phyloP scores from a whole-genome alignment of 2,113 vertebrate genomes.

The Embiotoca jacksoni region DNA sequence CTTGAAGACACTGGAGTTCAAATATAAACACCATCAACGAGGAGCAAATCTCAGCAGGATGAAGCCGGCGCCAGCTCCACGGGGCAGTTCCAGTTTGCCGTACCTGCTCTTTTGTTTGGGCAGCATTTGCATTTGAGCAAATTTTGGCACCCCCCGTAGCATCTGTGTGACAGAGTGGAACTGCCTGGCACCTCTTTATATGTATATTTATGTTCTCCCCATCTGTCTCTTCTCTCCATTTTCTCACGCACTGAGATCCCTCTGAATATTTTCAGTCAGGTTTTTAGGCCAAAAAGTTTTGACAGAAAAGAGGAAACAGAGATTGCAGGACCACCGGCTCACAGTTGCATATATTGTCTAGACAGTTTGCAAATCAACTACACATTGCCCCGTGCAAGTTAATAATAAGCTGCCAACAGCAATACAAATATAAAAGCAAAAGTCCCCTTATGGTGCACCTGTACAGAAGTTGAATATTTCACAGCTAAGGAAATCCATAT shows the following conservation, averaged over 20 bases:
- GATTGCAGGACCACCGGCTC: slow-evolving; percentile 8
- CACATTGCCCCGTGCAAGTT: neutral
- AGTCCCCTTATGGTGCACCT: slow-evolving; percentile 10
- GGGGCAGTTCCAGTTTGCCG: neutral
- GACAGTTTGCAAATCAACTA: slow-evolving; percentile 19
- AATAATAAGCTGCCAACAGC: slow-evolving; percentile 32
- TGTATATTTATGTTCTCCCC: slow-evolving; percentile 13
- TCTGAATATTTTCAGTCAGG: neutral
- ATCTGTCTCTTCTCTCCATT: neutral
- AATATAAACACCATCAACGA: neutral
- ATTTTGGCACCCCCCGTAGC: neutral
- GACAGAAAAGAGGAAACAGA: neutral
- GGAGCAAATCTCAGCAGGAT: neutral
- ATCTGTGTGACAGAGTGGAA: slow-evolving; percentile 33
- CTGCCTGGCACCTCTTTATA: neutral
- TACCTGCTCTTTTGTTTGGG: slow-evolving; percentile 6
- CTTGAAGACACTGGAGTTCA: neutral
- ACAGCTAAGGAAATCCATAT: slow-evolving; percentile 22
- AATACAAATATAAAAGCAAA: slow-evolving; percentile 1
- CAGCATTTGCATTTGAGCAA: slow-evolving; percentile 8
- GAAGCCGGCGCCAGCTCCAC: neutral
- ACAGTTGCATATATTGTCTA: slow-evolving; percentile 23
- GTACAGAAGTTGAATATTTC: slow-evolving; percentile 22
- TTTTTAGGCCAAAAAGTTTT: neutral
- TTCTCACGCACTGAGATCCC: neutral